A percentile compares a stretch with the other conserved stretches of the same genome.
These are phyloP conservation scores for Zygogramma bicolorata DNA, from an alignment of 2,888 invertebrate genomes.

Conservation along the genomic window DNA sequence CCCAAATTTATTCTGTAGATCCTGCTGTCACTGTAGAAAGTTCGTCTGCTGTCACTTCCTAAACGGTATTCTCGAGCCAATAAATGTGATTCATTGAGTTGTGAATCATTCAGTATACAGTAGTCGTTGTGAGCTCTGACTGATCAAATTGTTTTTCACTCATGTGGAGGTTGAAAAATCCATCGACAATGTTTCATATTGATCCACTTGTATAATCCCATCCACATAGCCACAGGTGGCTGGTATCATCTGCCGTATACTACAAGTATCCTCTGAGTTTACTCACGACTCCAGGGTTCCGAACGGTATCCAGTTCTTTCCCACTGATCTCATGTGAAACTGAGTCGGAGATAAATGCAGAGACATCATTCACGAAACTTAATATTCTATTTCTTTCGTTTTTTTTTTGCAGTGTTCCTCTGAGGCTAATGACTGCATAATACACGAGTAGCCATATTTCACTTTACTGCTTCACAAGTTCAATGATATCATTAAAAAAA, in stretches of 20 bases:
- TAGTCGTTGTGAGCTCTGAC: too few relatives aligned
- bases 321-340: not conserved
- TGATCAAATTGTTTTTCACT: too few relatives aligned
- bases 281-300: not conserved
- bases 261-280: not conserved
- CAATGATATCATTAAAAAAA: not conserved
- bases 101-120: too few relatives aligned
- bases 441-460: not conserved
- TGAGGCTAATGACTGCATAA: not conserved
- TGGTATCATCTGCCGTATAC: not conserved
- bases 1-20: too few relatives aligned
- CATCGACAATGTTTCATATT: not conserved
- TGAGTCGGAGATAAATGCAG: not conserved
- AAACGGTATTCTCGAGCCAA: too few relatives aligned
- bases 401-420: not conserved
- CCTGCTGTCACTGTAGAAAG: too few relatives aligned
- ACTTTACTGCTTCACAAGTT: not conserved
- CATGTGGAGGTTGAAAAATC: not conserved
- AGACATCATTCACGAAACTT: not conserved
- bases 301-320: not conserved
- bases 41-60: too few relatives aligned
- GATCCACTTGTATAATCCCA: not conserved
- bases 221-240: not conserved
- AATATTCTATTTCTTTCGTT: not conserved
- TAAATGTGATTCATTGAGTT: too few relatives aligned